Evolutionary conservation across 2,797 vertebrate species (phyloP).

Genomic region (Lophius americanus): DNA sequence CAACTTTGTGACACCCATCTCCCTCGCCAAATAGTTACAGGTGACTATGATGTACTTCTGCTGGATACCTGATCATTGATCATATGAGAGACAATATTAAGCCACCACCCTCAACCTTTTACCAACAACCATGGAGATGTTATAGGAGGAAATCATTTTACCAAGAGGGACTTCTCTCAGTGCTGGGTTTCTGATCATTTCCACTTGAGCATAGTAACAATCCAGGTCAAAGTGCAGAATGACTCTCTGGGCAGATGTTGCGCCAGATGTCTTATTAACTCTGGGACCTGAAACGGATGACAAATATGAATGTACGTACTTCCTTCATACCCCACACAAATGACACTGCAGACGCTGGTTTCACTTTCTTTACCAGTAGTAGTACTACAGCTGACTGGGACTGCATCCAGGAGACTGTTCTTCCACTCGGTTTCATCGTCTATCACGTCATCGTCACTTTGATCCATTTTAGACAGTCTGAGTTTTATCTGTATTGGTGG

Average conservation of each 20-base stretch:
- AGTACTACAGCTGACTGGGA: not conserved
- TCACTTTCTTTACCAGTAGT: conserved; percentile 50
- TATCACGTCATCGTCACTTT: conserved; percentile 54
- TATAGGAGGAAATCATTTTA: conserved; percentile 37
- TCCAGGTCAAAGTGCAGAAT: conserved; percentile 92
- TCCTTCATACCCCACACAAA: not conserved
- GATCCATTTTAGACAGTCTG: conserved; percentile 43
- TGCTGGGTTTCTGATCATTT: conserved; percentile 90
- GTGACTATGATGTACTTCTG: conserved; percentile 91
- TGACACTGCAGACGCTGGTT: not conserved
- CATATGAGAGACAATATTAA: conserved; percentile 4
- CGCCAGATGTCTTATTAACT: not conserved
- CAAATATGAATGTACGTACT: not conserved
- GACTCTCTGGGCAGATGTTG: conserved; percentile 64
- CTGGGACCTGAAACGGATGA: conserved; percentile 39
- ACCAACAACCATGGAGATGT: fast-evolving
- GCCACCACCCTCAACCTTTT: not conserved
- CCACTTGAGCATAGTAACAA: conserved; percentile 95
- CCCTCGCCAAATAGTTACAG: conserved; percentile 92
- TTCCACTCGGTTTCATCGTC: conserved; percentile 75
- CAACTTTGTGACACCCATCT: conserved; percentile 85
- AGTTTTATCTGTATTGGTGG: not conserved
- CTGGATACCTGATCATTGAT: conserved; percentile 83
- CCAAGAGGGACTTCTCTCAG: conserved; percentile 88
- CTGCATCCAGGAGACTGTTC: conserved; percentile 43